Evolutionary conservation across 2,888 invertebrate species (phyloP), one percentile per base, ranked within the genome.

Genomic region (Embidobia sp.): DNA sequence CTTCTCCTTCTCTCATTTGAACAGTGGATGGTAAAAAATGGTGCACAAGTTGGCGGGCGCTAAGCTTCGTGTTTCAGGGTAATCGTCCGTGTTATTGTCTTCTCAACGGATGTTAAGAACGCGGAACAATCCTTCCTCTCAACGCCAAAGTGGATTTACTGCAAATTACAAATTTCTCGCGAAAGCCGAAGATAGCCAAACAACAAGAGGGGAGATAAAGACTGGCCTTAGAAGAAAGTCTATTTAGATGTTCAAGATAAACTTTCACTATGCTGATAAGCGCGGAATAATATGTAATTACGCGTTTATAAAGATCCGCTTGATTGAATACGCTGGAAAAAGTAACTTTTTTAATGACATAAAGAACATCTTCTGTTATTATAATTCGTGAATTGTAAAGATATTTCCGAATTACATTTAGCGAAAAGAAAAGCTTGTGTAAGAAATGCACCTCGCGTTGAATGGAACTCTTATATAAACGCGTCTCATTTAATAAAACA

Each of bases 71-170:
- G 77, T 79, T 78, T 77, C 80, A 70, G 79, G 81, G 81, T 82
- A 83, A 83, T 82, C 81, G 82, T 57, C 81, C 80, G 83, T 82
- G 79, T 82, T 83, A 84, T 83, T 84, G 83, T 82, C 82, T 82
- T 80, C 80, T 66, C 81, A 76, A 79, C 70, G 79, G 75, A 74
- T 75, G 78, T 74, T 79, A 79, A 81, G 81, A 82, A 80, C 79
- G 79, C 80, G 77, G 80, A 83, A 82, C 81, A 79, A 79, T 82
- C 78, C 79, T 79, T 77, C 73, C 81, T 69, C 78, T 81, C 78
- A 80, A 79, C 81, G 79, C 78, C 81, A 81, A 81, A 82, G 80
- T 82, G 80, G 78, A 81, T 81, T 83, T 80, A 82, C 80, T 82
- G 80, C 80, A 83, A 83, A 81, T 83, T 81, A 80, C 82, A 81